Percentiles rank a stretch among this genome's conserved stretches.
Evolutionary conservation across 1,140 invertebrate genomes (phyloP).

Genomic region (Habropoda laboriosa): DNA sequence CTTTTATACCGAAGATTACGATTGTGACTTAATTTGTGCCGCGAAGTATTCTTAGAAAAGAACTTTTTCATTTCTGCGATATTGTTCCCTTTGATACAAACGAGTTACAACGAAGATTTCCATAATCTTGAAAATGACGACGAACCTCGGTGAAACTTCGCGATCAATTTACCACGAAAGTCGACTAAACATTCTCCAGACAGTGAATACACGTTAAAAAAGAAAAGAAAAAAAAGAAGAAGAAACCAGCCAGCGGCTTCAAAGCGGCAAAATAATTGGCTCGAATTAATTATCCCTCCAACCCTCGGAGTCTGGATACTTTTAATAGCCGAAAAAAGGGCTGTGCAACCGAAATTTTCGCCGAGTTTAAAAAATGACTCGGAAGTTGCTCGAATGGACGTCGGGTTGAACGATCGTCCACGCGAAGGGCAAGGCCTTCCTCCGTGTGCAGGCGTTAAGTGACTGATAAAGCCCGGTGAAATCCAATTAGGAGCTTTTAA

Average conservation of each 20-base stretch:
- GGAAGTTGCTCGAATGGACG: conserved; percentile 36
- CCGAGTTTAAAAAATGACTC: conserved; percentile 43
- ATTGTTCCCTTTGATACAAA: too few species aligned
- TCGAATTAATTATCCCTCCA: conserved; percentile 61
- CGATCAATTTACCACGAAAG: too few species aligned
- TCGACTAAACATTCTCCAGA: too few species aligned
- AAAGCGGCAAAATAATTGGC: conserved; percentile 33
- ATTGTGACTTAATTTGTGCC: too few species aligned
- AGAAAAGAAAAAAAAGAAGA: not conserved
- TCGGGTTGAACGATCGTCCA: conserved; percentile 24
- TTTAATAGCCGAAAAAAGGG: conserved; percentile 64
- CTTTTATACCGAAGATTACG: too few species aligned
- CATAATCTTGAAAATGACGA: too few species aligned
- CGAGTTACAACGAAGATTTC: too few species aligned
- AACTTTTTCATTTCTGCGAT: too few species aligned
- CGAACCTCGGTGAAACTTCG: too few species aligned
- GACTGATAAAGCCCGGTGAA: conserved; percentile 68
- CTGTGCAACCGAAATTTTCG: conserved; percentile 19
- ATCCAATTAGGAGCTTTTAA: conserved; percentile 73
- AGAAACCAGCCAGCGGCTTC: not conserved
- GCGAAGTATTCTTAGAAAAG: too few species aligned
- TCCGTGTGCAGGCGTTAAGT: conserved; percentile 59
- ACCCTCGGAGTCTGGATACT: conserved; percentile 67
- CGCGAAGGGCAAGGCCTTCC: conserved; percentile 14
- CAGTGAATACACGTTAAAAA: too few species aligned